Evolutionary conservation across 2,888 invertebrate species (phyloP), one percentile per base, ranked within the genome.

Genomic region (Pasiphila rectangulata): DNA sequence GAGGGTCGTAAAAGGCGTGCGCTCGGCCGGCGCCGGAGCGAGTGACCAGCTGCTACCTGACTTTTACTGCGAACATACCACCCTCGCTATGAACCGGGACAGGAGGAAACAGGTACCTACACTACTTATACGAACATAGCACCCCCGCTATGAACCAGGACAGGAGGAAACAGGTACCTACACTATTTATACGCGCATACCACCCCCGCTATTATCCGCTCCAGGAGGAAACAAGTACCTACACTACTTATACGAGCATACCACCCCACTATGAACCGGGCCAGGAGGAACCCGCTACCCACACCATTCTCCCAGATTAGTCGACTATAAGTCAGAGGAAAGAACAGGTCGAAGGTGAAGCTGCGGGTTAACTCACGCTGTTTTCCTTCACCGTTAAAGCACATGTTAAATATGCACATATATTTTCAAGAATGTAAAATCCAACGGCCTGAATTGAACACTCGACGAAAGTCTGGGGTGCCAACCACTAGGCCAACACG

Each of bases 51-150:
- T 97, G 40, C 83, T 98, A 54, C 96, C 98, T 0, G 97, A 98
- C 82, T 97, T 97, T 87, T 98, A 97, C 83, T 97, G 98, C 64
- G 98, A 98, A 75, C 98, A 98, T 82, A 94, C 95, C 57, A 96
- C 96, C 1, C 91, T 97, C 63, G 95, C 95, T 17, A 98, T 98
- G 97, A 97, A 98, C 77, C 90, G 93, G 41, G 97, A 97, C 69
- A 89, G 98, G 51, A 91, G 98, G 65, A 96, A 95, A 84, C 94
- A 95, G 85, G 93, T 93, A 50, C 9, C 9, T 15, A 0, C 6
- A 17, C n/a, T n/a, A n/a, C n/a, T n/a, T n/a, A n/a, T 97, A 97
- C 64, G 98, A 98, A 75, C 98, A 98, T 82, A 94, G 95, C 57
- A 96, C 96, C 1, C 91, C 97, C 63, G 95, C 95, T 17, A 98